These are phyloP conservation scores for Platysternon megacephalum DNA, from an alignment of 2,113 vertebrate species.

Conservation along the genomic window DNA sequence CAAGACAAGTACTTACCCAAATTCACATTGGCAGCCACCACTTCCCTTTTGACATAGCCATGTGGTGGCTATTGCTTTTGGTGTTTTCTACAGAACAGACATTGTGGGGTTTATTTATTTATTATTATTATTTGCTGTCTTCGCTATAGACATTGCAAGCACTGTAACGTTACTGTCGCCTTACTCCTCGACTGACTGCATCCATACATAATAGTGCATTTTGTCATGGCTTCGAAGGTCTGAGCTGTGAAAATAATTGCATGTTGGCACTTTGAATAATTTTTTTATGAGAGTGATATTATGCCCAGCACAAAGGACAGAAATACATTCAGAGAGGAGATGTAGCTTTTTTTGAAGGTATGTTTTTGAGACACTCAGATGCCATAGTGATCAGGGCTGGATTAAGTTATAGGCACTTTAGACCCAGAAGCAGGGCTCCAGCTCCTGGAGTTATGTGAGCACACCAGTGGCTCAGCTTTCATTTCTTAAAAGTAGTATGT, in stretches of 20 bases:
- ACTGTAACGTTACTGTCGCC: not conserved
- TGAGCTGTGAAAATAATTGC: not conserved
- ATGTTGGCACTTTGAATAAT: too few relatives aligned
- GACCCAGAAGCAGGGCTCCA: not conserved
- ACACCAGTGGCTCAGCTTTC: not conserved
- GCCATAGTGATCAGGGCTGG: not conserved
- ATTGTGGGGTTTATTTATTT: not conserved
- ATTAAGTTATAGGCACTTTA: not conserved
- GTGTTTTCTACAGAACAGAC: not conserved
- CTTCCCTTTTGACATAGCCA: not conserved
- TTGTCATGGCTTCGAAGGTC: fast-evolving
- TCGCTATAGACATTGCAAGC: not conserved
- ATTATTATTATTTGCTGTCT: not conserved
- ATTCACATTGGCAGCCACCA: not conserved
- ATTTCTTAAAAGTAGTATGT: not conserved
- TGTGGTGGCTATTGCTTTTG: not conserved
- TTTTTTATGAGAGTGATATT: not conserved
- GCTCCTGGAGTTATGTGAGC: not conserved
- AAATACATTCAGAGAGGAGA: not conserved
- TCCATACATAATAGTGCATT: fast-evolving
- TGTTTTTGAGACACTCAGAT: not conserved
- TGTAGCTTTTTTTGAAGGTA: not conserved
- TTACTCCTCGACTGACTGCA: not conserved
- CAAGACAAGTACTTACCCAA: not conserved
- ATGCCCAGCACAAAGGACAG: not conserved